These are phyloP conservation scores for Neoseiulus cucumeris DNA, from an alignment of 1,140 invertebrate genomes.

Conservation along the genomic window DNA sequence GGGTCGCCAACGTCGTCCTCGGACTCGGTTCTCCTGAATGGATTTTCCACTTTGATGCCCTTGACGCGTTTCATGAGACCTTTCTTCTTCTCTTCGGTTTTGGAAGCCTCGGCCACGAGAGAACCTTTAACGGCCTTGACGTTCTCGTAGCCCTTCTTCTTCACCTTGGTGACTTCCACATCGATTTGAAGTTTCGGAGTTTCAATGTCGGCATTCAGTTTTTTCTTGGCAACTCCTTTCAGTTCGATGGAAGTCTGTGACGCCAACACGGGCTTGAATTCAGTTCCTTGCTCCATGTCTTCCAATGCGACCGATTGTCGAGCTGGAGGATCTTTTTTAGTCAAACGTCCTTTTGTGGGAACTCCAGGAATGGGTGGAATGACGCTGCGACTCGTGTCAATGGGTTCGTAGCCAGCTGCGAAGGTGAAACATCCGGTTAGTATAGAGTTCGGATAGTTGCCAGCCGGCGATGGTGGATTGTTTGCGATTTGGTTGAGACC, in stretches of 20 bases:
- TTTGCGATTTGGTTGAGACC: neutral
- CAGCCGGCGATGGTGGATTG: no score
- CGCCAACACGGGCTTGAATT: neutral
- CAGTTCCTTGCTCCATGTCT: neutral
- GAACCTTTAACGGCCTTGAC: neutral
- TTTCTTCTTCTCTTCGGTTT: neutral
- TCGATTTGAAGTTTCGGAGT: neutral
- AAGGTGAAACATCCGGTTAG: neutral
- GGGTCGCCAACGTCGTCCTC: neutral
- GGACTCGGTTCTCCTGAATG: neutral
- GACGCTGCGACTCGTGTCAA: neutral
- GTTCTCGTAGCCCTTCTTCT: neutral
- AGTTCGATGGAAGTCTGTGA: slow-evolving; percentile 5
- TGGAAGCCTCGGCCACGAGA: neutral
- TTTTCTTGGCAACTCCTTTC: neutral
- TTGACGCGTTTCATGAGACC: slow-evolving; percentile 1
- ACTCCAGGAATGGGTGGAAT: neutral
- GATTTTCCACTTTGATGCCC: slow-evolving; percentile 2
- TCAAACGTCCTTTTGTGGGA: neutral
- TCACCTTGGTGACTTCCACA: neutral
- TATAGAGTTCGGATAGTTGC: neutral
- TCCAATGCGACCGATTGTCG: neutral
- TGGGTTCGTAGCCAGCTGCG: slow-evolving; percentile 9
- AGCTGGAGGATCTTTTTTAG: neutral
- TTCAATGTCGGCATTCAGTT: neutral